Conservation (phyloP, 2,888 invertebrate species). For the Nemotelus pantherinus region DNA sequence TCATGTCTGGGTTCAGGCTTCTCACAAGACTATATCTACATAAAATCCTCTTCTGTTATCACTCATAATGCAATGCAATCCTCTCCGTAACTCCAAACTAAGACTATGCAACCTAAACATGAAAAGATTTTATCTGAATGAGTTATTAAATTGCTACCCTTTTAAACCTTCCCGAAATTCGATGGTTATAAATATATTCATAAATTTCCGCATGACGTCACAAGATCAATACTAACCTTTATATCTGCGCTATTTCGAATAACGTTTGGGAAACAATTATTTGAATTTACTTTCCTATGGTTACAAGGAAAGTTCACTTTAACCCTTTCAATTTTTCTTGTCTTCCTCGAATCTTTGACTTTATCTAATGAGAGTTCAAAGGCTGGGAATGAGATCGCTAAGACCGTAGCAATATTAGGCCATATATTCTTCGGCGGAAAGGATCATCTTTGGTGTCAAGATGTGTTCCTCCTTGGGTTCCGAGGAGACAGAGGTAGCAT, state of each 20-base stretch:
- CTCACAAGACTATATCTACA: no score
- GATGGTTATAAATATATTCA: conserved; percentile 44
- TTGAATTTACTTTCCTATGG: conserved; percentile 28
- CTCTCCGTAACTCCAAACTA: neutral
- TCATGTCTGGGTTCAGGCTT: no score
- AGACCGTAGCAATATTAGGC: neutral
- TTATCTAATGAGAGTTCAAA: conserved; percentile 34
- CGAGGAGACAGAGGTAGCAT: conserved; percentile 9
- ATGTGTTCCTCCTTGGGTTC: neutral
- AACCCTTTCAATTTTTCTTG: conserved; percentile 35
- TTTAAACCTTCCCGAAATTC: conserved; percentile 9
- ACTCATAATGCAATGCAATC: neutral
- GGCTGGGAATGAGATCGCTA: conserved; percentile 21
- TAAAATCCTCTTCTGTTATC: no score
- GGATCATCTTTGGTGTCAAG: conserved; percentile 16
- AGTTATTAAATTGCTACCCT: conserved; percentile 40
- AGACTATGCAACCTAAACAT: neutral
- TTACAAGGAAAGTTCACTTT: conserved; percentile 20
- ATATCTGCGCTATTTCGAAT: conserved; percentile 8
- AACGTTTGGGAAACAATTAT: neutral
- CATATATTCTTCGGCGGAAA: neutral
- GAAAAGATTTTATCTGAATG: conserved; percentile 22
- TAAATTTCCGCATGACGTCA: conserved; percentile 47
- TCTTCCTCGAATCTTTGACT: conserved; percentile 28
- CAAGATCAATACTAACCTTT: conserved; percentile 35